phyloP scores from a whole-genome alignment of 2,888 invertebrate genomes.

The Horisme vitalbata region DNA sequence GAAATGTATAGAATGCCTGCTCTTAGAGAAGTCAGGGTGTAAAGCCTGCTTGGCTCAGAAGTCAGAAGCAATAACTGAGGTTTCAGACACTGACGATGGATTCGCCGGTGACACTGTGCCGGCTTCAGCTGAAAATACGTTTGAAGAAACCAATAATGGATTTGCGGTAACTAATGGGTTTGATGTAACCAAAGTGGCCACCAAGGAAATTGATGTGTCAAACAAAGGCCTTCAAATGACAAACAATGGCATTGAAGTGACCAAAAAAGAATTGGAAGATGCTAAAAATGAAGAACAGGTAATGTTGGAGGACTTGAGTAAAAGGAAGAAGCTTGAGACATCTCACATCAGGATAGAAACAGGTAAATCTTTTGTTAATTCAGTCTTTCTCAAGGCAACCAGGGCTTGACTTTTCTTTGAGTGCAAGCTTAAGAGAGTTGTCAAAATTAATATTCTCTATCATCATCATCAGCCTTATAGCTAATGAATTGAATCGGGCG shows the following conservation, averaged over 20 bases:
- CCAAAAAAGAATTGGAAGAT: conserved; percentile 23
- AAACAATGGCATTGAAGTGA: conserved; percentile 17
- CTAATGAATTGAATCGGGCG: too few species aligned
- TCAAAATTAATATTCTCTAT: too few species aligned
- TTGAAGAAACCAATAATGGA: conserved; percentile 27
- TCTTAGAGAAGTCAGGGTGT: conserved; percentile 86
- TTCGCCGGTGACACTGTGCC: conserved; percentile 34
- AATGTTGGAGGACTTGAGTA: conserved; percentile 43
- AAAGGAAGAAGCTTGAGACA: conserved; percentile 64
- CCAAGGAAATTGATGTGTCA: conserved; percentile 16
- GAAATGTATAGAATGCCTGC: conserved; percentile 88
- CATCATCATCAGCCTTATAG: too few species aligned
- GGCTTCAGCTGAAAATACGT: conserved; percentile 31
- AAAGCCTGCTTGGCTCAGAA: conserved; percentile 68
- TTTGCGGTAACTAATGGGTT: conserved; percentile 20
- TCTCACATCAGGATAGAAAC: conserved; percentile 66
- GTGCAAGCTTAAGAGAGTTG: too few species aligned
- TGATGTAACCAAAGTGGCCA: conserved; percentile 18
- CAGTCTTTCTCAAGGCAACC: too few species aligned
- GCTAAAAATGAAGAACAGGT: conserved; percentile 25
- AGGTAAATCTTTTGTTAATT: too few species aligned
- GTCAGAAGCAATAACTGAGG: conserved; percentile 27
- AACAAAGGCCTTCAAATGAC: conserved; percentile 19
- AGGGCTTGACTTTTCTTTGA: too few species aligned
- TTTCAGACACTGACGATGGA: conserved; percentile 30